Evolutionary conservation across 2,888 invertebrate genomes (phyloP).

Genomic region (Patella caerulea): DNA sequence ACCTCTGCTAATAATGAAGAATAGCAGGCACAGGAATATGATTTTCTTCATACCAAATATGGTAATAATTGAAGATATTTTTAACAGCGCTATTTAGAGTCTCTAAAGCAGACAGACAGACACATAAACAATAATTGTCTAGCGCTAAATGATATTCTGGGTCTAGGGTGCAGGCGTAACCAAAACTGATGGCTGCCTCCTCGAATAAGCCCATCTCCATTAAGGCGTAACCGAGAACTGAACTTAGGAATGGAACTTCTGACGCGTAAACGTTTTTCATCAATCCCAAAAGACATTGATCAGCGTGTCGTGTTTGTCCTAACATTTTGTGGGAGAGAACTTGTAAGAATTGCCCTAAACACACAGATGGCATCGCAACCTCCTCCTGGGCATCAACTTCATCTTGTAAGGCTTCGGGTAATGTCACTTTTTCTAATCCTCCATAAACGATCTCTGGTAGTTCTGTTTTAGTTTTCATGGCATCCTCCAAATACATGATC

Average conservation of each 20-base stretch:
- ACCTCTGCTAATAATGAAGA: not conserved
- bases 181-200: conserved; percentile 64
- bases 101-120: conserved; percentile 48
- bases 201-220: conserved; percentile 65
- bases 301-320: conserved; percentile 55
- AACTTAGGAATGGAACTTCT: conserved; percentile 58
- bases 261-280: conserved; percentile 55
- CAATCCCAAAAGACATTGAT: conserved; percentile 56
- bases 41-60: conserved; percentile 40
- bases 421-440: conserved; percentile 67
- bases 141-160: conserved; percentile 60
- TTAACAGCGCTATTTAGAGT: conserved; percentile 49
- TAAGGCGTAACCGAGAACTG: conserved; percentile 67
- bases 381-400: conserved; percentile 68
- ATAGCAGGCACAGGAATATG: not conserved
- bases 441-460: conserved; percentile 55
- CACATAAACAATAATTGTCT: conserved; percentile 65
- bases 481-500: conserved; percentile 58
- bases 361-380: conserved; percentile 61
- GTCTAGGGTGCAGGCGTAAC: conserved; percentile 55
- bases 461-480: conserved; percentile 41
- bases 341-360: conserved; percentile 64
- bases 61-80: conserved; percentile 41
- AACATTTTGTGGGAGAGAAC: conserved; percentile 65
- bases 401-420: conserved; percentile 67